These are phyloP conservation scores for Drosophila anceps DNA, from an alignment of 2,888 invertebrate genomes.

Conservation along the genomic window DNA sequence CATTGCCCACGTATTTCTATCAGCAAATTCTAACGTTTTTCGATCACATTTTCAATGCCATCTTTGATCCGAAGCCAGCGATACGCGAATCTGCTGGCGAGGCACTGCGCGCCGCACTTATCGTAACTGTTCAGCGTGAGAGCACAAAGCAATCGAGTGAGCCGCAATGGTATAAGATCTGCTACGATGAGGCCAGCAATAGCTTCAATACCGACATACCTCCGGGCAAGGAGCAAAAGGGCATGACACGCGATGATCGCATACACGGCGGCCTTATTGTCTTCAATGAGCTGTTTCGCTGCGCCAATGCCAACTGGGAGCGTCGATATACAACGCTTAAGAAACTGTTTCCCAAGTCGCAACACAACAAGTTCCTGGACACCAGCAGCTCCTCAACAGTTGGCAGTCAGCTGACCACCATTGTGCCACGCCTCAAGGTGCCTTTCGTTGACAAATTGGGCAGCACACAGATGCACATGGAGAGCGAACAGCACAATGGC, in stretches of 20 bases:
- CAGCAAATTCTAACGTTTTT: conserved; percentile 97
- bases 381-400: conserved; percentile 54
- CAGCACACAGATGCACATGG: conserved; percentile 75
- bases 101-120: conserved; percentile 96
- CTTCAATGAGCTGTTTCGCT: conserved; percentile 96
- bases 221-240: conserved; percentile 88
- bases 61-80: conserved; percentile 95
- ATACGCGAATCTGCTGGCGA: conserved; percentile 97
- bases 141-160: conserved; percentile 96
- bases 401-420: conserved; percentile 74
- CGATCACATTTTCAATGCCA: conserved; percentile 95
- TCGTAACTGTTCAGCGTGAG: conserved; percentile 98
- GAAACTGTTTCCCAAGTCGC: conserved; percentile 86
- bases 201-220: conserved; percentile 89
- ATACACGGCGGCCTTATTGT: conserved; percentile 97
- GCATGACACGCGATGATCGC: conserved; percentile 94
- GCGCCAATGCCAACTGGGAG: conserved; percentile 95
- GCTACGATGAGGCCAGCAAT: conserved; percentile 94
- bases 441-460: conserved; percentile 85
- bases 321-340: conserved; percentile 91
- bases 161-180: conserved; percentile 96
- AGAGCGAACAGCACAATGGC: conserved; percentile 77
- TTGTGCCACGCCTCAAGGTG: conserved; percentile 85
- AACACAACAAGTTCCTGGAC: conserved; percentile 74
- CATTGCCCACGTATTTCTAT: conserved; percentile 98